Base-by-base conservation (phyloP, 2,888 invertebrate genomes). In the Eupithecia tripunctaria region DNA sequence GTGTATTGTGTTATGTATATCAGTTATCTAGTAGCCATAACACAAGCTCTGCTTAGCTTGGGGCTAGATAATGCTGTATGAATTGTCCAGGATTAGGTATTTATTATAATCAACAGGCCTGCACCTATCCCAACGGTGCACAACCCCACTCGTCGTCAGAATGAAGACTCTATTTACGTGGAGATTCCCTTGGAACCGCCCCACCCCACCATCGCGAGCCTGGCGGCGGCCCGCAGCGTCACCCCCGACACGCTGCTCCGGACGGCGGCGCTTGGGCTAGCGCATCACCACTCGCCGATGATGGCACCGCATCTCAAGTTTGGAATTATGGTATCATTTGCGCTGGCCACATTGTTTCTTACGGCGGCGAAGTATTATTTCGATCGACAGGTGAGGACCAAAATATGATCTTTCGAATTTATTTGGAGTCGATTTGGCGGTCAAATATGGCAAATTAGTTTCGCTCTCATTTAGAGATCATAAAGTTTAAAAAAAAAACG, bases 341-440 rank as follows among this genome's bases (percentile, higher is more conserved):
- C 96, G 18, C 87, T 97, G 64, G 96, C 96, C 1, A 96, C 96
- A 0, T 95, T 96, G 51, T 96, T 97, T 83, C 92, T 97, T 67
- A 96, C 96, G 0, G 96, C 96, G 38, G 96, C 96, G 32, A 97
- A 96, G 89, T 96, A 96, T 86, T 97, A 97, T 84, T 96, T 97
- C 76, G 96, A 96, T 84, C 94, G 95, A 81, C 96, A 96, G 91
- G 96, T 95, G 27, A 82, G 86, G 18, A n/a, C 18, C n/a, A 7
- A n/a, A 43, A 43, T 43, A 43, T 7, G 7, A 43, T 43, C 18
- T 43, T 43, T 43, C 7, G 18, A 43, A 43, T 41, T 4, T 18
- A 41, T 6, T 41, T 5, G n/a, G n/a, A n/a, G n/a, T n/a, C n/a
- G n/a, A n/a, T n/a, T n/a, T n/a, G n/a, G n/a, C n/a, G n/a, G n/a